A percentile compares a stretch with the other conserved stretches of the same genome.
Conservation (phyloP, 1,140 invertebrate genomes). For the Apolygus lucorum region DNA sequence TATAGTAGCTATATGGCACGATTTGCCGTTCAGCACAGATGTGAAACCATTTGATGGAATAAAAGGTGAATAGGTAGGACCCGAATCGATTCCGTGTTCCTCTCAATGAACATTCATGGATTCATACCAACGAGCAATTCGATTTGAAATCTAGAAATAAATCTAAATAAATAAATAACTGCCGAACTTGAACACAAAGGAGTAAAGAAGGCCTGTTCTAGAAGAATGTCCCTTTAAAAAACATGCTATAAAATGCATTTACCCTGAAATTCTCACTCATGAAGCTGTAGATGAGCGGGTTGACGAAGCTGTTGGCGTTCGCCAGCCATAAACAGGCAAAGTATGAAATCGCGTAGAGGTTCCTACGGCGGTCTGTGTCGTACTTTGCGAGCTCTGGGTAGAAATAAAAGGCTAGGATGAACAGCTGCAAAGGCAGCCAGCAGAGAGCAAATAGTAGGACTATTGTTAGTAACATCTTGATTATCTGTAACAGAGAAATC, state of each 20-base stretch:
- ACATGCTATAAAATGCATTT: constrained; percentile 30
- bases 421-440: constrained; percentile 47
- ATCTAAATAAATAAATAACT: no score
- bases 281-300: constrained; percentile 55
- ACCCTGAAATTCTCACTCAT: constrained; percentile 54
- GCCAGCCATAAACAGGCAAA: constrained; percentile 47
- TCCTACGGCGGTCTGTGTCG: constrained; percentile 34
- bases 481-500: constrained; percentile 45
- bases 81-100: no score
- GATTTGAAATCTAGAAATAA: no score
- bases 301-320: constrained; percentile 51
- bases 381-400: constrained; percentile 37
- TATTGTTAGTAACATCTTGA: constrained; percentile 47
- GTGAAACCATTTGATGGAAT: no score
- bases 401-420: constrained; percentile 41
- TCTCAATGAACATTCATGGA: no score
- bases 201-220: no score
- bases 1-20: no score
- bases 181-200: no score
- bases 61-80: no score
- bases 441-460: constrained; percentile 46
- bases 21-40: no score
- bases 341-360: constrained; percentile 39
- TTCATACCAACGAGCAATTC: no score
- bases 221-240: no score